phyloP scores from a whole-genome alignment of 2,797 vertebrate genomes.

The Gallirallus australis region DNA sequence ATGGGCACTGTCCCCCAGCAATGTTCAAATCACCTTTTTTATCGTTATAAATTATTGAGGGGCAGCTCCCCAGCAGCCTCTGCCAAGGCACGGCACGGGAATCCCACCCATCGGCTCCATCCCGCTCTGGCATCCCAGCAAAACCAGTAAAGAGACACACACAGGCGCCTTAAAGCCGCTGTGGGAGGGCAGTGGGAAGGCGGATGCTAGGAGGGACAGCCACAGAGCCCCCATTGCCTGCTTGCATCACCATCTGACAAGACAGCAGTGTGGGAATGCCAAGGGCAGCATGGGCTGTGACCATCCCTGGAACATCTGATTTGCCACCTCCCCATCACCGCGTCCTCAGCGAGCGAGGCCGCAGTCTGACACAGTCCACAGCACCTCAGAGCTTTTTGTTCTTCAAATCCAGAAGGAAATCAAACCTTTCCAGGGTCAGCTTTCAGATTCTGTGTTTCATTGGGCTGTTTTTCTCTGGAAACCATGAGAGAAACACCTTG shows the following conservation, averaged over 20 bases:
- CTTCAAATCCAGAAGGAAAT: not conserved
- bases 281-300: not conserved
- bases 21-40: not conserved
- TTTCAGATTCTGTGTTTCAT: not conserved
- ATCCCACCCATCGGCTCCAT: rapidly evolving
- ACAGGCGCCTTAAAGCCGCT: not conserved
- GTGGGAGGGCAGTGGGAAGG: not conserved
- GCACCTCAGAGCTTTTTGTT: not conserved
- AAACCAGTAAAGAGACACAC: rapidly evolving
- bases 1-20: not conserved
- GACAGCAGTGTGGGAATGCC: rapidly evolving
- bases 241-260: too few species aligned
- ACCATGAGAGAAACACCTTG: not conserved
- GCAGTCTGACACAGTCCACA: not conserved
- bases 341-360: not conserved
- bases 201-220: rapidly evolving
- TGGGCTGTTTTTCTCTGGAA: not conserved
- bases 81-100: not conserved
- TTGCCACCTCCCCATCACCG: not conserved
- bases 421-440: not conserved
- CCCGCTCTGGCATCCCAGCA: rapidly evolving
- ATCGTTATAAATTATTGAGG: rapidly evolving
- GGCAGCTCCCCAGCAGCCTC: not conserved
- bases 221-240: too few species aligned
- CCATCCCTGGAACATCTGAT: not conserved